phyloP scores from a whole-genome alignment of 1,140 invertebrate genomes.

The Rhyzopertha dominica region DNA sequence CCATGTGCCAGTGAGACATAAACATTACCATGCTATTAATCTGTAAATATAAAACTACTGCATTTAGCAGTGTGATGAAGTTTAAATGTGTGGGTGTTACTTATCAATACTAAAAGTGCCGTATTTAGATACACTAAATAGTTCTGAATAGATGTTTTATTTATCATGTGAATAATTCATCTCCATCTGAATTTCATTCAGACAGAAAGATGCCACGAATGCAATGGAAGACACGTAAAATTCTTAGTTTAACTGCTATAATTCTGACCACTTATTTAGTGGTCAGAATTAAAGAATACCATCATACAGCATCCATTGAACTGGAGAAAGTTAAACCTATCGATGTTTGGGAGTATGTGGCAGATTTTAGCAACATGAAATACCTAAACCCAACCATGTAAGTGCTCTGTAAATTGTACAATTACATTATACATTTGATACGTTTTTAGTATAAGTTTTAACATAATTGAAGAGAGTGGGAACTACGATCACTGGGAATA shows the following conservation, averaged over 20 bases:
- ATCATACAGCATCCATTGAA: conserved; percentile 24
- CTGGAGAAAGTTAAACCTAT: conserved; percentile 50
- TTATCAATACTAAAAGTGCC: too few relatives aligned
- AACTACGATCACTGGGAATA: conserved; percentile 67
- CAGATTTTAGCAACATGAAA: conserved; percentile 68
- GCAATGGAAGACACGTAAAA: conserved; percentile 27
- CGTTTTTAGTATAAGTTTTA: conserved; percentile 55
- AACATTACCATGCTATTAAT: too few relatives aligned
- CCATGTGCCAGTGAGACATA: too few relatives aligned
- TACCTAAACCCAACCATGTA: conserved; percentile 68
- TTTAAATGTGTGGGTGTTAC: too few relatives aligned
- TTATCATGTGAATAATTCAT: too few relatives aligned
- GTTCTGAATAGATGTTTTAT: too few relatives aligned
- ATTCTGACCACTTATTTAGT: conserved; percentile 26
- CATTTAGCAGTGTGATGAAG: too few relatives aligned
- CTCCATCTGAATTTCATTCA: too few relatives aligned
- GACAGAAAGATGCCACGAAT: conserved; percentile 30
- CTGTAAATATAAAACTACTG: too few relatives aligned
- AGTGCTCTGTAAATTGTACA: conserved; percentile 37
- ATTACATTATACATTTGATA: conserved; percentile 9
- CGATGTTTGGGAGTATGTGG: conserved; percentile 65
- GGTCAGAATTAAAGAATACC: conserved; percentile 29
- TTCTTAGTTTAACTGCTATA: conserved; percentile 14
- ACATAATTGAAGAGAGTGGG: conserved; percentile 57
- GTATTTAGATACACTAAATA: too few relatives aligned